Evolutionary conservation across 2,888 invertebrate species (phyloP).

Genomic region (Saturnia pavonia): DNA sequence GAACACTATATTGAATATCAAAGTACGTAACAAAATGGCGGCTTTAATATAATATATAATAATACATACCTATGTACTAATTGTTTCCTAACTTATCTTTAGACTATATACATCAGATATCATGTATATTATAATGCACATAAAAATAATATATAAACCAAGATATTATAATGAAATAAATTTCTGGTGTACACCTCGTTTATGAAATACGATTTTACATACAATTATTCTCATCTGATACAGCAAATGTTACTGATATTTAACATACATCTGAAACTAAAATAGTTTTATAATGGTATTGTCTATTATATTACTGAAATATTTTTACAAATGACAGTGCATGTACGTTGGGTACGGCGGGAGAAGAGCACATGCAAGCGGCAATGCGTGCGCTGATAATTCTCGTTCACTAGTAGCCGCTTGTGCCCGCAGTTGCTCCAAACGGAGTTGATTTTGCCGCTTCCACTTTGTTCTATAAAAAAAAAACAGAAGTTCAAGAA

Average conservation of each 20-base stretch:
- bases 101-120: background rate
- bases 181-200: background rate
- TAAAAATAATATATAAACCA: background rate
- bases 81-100: background rate
- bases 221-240: background rate
- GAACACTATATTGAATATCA: background rate
- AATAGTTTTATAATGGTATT: background rate
- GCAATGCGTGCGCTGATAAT: slow-evolving; percentile 63
- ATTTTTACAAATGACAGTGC: slow-evolving; percentile 69
- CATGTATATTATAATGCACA: background rate
- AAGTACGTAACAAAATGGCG: background rate
- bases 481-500: background rate
- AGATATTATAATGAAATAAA: background rate
- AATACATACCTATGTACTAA: background rate
- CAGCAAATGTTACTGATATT: too few relatives aligned
- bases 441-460: slow-evolving; percentile 91
- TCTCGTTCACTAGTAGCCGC: slow-evolving; percentile 87
- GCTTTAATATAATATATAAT: background rate
- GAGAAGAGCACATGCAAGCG: slow-evolving; percentile 69
- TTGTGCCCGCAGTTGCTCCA: slow-evolving; percentile 93
- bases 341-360: slow-evolving; percentile 75
- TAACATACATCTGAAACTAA: background rate
- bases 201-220: background rate
- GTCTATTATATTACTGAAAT: background rate
- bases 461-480: slow-evolving; percentile 91